phyloP scores from a whole-genome alignment of 2,888 invertebrate species.

The Oxycera nigricornis region DNA sequence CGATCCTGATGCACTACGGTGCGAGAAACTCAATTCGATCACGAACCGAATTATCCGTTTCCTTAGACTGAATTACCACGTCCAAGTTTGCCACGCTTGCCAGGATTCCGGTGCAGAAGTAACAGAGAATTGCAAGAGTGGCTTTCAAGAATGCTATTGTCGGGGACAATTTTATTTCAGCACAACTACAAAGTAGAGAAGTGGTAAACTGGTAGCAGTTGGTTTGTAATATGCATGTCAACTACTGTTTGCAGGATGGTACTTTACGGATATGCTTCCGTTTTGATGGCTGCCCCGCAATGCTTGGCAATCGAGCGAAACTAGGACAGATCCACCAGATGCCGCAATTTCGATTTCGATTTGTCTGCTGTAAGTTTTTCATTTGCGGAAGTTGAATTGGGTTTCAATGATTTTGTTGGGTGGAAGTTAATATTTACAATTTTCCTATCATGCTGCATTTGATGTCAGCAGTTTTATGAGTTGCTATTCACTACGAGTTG shows the following conservation, averaged over 20 bases:
- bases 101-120: background rate
- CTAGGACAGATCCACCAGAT: conserved; percentile 7
- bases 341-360: conserved; percentile 22
- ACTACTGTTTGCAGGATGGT: conserved; percentile 25
- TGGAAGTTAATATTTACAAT: background rate
- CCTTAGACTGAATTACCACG: conserved; percentile 21
- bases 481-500: too few relatives aligned
- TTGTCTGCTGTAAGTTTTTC: conserved; percentile 23
- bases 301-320: background rate
- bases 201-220: conserved; percentile 38
- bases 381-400: conserved; percentile 8
- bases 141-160: conserved; percentile 25
- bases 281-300: background rate
- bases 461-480: too few relatives aligned
- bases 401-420: conserved; percentile 1
- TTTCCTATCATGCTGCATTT: too few relatives aligned
- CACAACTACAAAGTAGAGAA: conserved; percentile 2
- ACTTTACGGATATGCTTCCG: background rate
- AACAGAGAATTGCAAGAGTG: background rate
- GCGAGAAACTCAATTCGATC: conserved; percentile 35
- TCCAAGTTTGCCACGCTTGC: background rate
- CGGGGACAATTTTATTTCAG: conserved; percentile 26
- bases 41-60: conserved; percentile 36
- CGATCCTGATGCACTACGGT: conserved; percentile 15
- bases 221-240: conserved; percentile 39